Conservation (phyloP, 2,113 vertebrate species). For the Hyla sarda region DNA sequence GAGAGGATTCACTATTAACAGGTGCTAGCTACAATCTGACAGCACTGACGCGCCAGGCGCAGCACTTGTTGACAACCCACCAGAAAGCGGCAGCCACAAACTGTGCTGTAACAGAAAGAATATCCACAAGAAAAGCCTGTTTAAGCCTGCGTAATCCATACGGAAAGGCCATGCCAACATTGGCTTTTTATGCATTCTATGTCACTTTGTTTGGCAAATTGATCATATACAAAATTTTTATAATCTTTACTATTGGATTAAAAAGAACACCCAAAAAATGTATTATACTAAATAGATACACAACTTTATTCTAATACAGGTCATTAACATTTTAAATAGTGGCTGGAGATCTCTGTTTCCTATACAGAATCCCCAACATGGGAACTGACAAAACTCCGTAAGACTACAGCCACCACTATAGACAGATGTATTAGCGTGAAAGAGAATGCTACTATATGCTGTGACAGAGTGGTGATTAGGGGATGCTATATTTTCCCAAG, state of each 20-base stretch:
- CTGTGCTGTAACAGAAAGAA: neutral
- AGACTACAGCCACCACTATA: too few species aligned
- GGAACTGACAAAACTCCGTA: too few species aligned
- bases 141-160: neutral
- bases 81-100: neutral
- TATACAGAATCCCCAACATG: too few species aligned
- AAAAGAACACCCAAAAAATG: too few species aligned
- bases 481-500: too few species aligned
- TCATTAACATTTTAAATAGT: too few species aligned
- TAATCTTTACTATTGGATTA: neutral
- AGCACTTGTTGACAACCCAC: neutral
- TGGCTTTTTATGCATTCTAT: neutral
- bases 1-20: neutral
- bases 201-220: neutral
- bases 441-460: too few species aligned
- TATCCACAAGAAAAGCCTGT: neutral
- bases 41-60: neutral
- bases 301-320: too few species aligned
- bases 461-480: too few species aligned
- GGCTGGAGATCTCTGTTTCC: too few species aligned
- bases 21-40: neutral
- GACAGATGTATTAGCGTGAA: too few species aligned
- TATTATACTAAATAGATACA: too few species aligned
- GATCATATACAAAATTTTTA: neutral
- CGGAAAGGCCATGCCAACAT: neutral